Conservation (phyloP, 2,888 invertebrate genomes). For the Caenorhabditis japonica region DNA sequence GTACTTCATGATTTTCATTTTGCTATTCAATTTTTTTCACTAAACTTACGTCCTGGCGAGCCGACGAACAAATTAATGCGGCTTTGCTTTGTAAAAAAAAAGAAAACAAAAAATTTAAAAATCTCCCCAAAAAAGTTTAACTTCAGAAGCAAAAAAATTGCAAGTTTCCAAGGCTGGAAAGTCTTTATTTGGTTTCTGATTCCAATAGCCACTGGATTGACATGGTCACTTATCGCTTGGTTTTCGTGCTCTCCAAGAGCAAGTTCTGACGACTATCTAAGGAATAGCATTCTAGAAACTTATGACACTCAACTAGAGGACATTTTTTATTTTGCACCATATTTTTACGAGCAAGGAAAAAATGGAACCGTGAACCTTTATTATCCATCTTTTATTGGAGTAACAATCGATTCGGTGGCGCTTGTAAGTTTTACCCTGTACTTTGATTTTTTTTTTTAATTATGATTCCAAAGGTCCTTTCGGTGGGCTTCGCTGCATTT, state of each 20-base stretch:
- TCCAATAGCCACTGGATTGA: constrained; percentile 11
- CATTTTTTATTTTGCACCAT: constrained; percentile 27
- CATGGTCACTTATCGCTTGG: constrained; percentile 16
- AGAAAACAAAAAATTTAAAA: too few species aligned
- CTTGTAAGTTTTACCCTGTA: constrained; percentile 14
- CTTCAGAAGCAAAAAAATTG: not conserved
- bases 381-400: constrained; percentile 22
- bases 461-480: not conserved
- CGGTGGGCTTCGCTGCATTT: not conserved
- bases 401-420: constrained; percentile 11
- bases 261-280: constrained; percentile 18
- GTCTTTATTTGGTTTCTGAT: constrained; percentile 9
- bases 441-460: too few species aligned
- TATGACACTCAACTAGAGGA: constrained; percentile 11
- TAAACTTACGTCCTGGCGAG: too few species aligned
- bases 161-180: constrained; percentile 3
- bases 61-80: too few species aligned
- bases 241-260: constrained; percentile 14
- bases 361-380: constrained; percentile 4
- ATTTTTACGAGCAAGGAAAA: constrained; percentile 26
- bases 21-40: too few species aligned
- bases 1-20: too few species aligned
- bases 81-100: too few species aligned
- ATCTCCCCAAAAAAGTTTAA: too few species aligned
- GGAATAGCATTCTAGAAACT: constrained; percentile 12